Evolutionary conservation across 2,113 vertebrate genomes (phyloP).

Genomic region (Burhinus oedicnemus): DNA sequence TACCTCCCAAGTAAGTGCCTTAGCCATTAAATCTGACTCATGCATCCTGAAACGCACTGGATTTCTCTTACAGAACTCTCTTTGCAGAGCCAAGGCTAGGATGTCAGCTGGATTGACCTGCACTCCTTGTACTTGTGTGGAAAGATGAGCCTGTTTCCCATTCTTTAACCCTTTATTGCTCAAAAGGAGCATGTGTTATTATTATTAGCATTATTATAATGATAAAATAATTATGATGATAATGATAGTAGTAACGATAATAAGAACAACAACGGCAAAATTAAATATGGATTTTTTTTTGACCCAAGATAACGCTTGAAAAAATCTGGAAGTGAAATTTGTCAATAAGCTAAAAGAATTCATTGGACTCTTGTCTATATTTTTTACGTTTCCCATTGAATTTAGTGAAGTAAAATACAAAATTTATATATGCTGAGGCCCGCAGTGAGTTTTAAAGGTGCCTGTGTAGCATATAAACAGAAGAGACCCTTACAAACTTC

Average conservation of each 20-base stretch:
- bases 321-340: background rate
- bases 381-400: background rate
- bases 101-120: constrained; percentile 42
- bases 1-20: background rate
- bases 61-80: constrained; percentile 34
- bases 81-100: constrained; percentile 38
- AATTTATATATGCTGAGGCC: background rate
- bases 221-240: background rate
- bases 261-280: background rate
- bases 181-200: background rate
- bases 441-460: background rate
- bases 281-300: background rate
- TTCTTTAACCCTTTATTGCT: background rate
- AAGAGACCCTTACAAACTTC: background rate
- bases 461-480: background rate
- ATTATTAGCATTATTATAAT: background rate
- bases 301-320: background rate
- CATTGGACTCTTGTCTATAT: background rate
- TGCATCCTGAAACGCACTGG: constrained; percentile 30
- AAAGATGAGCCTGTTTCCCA: background rate
- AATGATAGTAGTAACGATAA: background rate
- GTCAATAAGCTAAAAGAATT: background rate
- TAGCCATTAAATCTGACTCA: constrained; percentile 53
- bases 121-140: background rate
- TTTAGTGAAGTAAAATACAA: background rate